phyloP scores from a whole-genome alignment of 2,113 vertebrate genomes.

The Poeciliopsis prolifica region DNA sequence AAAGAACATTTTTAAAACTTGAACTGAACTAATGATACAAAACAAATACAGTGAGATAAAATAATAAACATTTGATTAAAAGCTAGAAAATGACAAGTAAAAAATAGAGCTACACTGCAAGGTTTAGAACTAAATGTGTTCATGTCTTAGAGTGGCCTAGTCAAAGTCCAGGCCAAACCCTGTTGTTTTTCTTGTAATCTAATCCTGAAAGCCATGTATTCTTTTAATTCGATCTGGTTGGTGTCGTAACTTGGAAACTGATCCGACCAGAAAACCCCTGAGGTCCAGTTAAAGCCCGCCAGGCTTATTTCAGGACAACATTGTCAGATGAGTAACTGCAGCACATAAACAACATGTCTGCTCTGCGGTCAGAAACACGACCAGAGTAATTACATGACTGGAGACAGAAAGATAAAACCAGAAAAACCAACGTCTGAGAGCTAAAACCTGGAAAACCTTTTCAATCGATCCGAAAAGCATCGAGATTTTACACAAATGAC shows the following conservation, averaged over 20 bases:
- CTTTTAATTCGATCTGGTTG: not conserved
- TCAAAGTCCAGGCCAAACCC: too few relatives aligned
- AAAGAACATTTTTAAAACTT: too few relatives aligned
- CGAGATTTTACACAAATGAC: not conserved
- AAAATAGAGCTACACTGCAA: too few relatives aligned
- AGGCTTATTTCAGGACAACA: slow-evolving; percentile 12
- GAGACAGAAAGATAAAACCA: slow-evolving; percentile 17
- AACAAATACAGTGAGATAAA: too few relatives aligned
- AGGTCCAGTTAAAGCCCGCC: slow-evolving; percentile 2
- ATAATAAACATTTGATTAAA: too few relatives aligned
- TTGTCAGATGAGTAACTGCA: slow-evolving; percentile 2
- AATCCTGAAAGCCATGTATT: too few relatives aligned
- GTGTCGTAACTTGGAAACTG: not conserved
- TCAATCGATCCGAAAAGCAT: too few relatives aligned
- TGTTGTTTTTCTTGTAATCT: too few relatives aligned
- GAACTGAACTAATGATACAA: too few relatives aligned
- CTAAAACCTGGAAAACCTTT: not conserved
- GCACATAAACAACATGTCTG: not conserved
- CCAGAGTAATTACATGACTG: slow-evolving; percentile 23
- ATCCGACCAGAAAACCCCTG: not conserved
- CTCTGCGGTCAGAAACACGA: slow-evolving; percentile 1
- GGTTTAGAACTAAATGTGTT: too few relatives aligned
- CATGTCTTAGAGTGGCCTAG: too few relatives aligned
- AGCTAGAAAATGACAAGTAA: too few relatives aligned
- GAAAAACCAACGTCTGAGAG: not conserved